Conservation (phyloP, 2,888 invertebrate species). For the Ligdia adustata region DNA sequence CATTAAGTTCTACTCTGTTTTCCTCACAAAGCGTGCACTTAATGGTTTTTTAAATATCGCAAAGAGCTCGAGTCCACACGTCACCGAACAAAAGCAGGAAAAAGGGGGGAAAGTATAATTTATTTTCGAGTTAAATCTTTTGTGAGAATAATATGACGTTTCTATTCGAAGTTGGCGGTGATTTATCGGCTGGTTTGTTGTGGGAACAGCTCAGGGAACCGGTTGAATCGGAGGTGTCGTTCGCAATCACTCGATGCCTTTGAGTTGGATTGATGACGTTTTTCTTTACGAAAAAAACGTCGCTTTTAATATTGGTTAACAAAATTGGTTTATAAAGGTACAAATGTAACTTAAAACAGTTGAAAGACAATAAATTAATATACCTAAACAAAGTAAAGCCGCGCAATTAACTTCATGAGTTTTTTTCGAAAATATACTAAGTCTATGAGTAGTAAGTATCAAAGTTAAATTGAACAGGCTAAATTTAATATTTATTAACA, state of each 20-base stretch:
- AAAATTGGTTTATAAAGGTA: too few relatives aligned
- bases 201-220: slow-evolving; percentile 59
- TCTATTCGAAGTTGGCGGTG: slow-evolving; percentile 83
- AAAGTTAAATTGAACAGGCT: too few relatives aligned
- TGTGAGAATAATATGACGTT: slow-evolving; percentile 85
- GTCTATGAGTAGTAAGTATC: too few relatives aligned
- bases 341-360: too few relatives aligned
- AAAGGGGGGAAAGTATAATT: slow-evolving; percentile 82
- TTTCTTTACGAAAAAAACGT: too few relatives aligned
- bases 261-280: slow-evolving; percentile 51
- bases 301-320: too few relatives aligned
- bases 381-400: too few relatives aligned
- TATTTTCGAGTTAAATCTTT: slow-evolving; percentile 85
- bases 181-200: slow-evolving; percentile 80
- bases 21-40: slow-evolving; percentile 68
- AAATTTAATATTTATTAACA: too few relatives aligned
- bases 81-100: slow-evolving; percentile 75
- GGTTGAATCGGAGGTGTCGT: slow-evolving; percentile 59
- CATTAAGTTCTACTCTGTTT: slow-evolving; percentile 15
- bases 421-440: too few relatives aligned
- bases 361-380: too few relatives aligned
- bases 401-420: too few relatives aligned
- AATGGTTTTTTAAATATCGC: slow-evolving; percentile 83
- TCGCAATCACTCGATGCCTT: slow-evolving; percentile 53
- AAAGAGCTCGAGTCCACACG: slow-evolving; percentile 77